Base-by-base conservation (phyloP, 1,140 invertebrate genomes). In the Parapsyche elsis region DNA sequence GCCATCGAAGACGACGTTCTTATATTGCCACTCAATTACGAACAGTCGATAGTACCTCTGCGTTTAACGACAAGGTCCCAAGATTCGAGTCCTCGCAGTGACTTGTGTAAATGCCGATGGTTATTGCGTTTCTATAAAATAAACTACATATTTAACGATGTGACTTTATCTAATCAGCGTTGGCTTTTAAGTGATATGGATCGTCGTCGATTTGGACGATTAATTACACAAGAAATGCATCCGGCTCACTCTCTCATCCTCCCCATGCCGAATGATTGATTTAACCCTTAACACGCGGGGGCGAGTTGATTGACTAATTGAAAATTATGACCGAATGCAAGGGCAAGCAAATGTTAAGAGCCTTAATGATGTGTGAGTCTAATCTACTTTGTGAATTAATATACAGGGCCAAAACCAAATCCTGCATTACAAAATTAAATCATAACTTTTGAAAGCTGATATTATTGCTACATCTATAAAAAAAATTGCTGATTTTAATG, bases 301-400 rank as follows among this genome's bases (percentile, higher is more conserved):
- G 73, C 30, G 64, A 76, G 45, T 71, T 73, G 67, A 71, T 46
- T 73, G 75, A 45, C 75, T 81, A 81, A 81, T 81, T 81, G 80
- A 77, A 81, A 81, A 81, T 81, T 71, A 81, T 81, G 71, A 49
- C 61, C 9, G 9, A 24, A 30, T 9, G 24, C 5, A 12, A 4
- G 21, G 23, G 64, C 5, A 23, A 23, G 9, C 12, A 0, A 14
- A 9, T 1, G 24, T 67, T 61, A 61, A 53, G 16, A 14, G 49
- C 12, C 16, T 16, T 53, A 53, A 53, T 53, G 49, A 53, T 53
- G 49, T 53, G 30, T 38, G 30, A 38, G 30, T 38, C 7, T 7
- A 38, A 38, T 4, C 12, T 12, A 10, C 49, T 16, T 12, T 53
- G 49, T 53, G 10, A 5, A 53, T 14, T 14, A 14, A 16, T 4